Base-by-base conservation (phyloP, 2,797 vertebrate species). In the Muraenolepis orangiensis region DNA sequence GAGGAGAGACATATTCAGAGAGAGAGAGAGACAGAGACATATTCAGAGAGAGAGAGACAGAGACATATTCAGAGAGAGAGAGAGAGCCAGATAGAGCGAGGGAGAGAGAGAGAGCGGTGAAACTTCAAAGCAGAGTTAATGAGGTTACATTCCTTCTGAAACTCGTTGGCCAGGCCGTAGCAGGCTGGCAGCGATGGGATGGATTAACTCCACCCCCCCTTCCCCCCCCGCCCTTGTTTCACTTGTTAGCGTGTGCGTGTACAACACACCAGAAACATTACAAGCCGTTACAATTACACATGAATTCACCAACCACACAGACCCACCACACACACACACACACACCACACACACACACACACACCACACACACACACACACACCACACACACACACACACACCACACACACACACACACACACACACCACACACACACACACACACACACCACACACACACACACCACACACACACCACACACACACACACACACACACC, bases 61-160 rank as follows among this genome's bases (percentile, higher is more conserved):
- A 46, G 70, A 71, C 36, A 30, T 23, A 71, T 38, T 4, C 36
- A 71, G 70, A 46, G 34, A 46, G 80, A 76, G 34, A 69, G 8
- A 29, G 38, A 57, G 40, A 18, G 40, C 46, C 23, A 71, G n/a
- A 26, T 32, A n/a, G 23, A 28, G 42, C 6, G 40, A 57, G 42
- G 14, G 29, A 12, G 31, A 32, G 30, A 6, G 30, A 66, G 31
- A 74, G 69, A 20, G 34, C 18, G 72, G 51, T 36, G 51, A 36
- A 64, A 77, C 81, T 83, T 89, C 81, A 86, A 80, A 89, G 74
- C 20, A 28, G 73, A 87, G 71, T 61, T 84, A 84, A 87, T 81
- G 80, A 87, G 78, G 82, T 79, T 78, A 79, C 84, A 89, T 90
- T 90, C 87, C 51, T 84, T 38, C 26, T 78, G 77, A 66, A 90